Evolutionary conservation across 2,113 vertebrate species (phyloP).

Genomic region (Echinops telfairi): DNA sequence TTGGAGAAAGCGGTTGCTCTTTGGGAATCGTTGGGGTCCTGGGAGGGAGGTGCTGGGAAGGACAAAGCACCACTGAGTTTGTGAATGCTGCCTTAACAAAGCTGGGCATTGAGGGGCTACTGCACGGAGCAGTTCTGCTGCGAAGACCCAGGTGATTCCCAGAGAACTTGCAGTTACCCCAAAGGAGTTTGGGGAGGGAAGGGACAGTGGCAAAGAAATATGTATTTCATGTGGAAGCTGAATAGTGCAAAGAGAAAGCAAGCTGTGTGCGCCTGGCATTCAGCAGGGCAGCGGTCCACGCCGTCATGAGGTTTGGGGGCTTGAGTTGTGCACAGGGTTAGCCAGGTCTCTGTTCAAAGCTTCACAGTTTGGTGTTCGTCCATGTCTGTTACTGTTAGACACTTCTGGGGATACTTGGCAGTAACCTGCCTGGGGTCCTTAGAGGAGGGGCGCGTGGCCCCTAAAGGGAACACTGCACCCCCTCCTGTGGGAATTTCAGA

Average conservation of each 20-base stretch:
- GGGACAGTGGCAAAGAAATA: constrained; percentile 21
- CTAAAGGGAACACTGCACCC: not conserved
- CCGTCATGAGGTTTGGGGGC: not conserved
- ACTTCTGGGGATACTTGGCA: not conserved
- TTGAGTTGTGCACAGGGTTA: rapidly evolving
- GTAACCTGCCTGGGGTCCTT: not conserved
- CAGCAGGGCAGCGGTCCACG: too few species aligned
- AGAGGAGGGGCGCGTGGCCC: not conserved
- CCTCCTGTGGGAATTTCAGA: not conserved
- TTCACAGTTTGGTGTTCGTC: not conserved
- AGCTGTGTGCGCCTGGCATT: not conserved
- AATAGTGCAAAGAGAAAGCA: not conserved
- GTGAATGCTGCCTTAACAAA: constrained; percentile 42
- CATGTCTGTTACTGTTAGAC: not conserved
- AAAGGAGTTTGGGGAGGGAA: not conserved
- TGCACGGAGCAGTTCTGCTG: not conserved
- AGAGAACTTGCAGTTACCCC: not conserved
- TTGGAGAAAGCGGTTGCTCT: constrained; percentile 63
- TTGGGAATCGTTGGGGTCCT: constrained; percentile 44
- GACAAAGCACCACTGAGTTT: constrained; percentile 24
- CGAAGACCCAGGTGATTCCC: not conserved
- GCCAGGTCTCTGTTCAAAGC: too few species aligned
- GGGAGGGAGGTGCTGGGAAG: constrained; percentile 51
- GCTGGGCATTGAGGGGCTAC: not conserved
- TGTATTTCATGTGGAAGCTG: not conserved